Base-by-base conservation (phyloP, 92 coral and sea anemone species). In the Metridium senile region DNA sequence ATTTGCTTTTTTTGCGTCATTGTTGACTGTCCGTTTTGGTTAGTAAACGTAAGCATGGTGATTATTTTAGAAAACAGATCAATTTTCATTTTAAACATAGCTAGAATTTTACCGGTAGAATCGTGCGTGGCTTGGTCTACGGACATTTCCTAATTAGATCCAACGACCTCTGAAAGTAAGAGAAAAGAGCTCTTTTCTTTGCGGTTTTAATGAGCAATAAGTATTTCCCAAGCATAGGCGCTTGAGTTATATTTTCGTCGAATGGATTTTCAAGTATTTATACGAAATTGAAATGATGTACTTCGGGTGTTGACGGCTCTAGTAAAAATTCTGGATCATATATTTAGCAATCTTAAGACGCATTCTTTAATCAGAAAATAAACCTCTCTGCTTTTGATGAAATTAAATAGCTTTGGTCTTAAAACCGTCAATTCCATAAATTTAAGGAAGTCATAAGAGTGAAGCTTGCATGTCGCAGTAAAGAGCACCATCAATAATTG, bases 1-100 rank as follows among this genome's bases (percentile, higher is more conserved):
- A 88, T 92, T 88, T 85, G 89, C 82, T 64, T 81, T 62, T 84
- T 85, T 71, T 4, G 13, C 75, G 71, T 49, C 83, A 66, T 54
- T 86, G 68, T 58, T 32, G 66, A 73, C 78, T 18, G 69, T 63
- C n/a, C 78, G 57, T 73, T 73, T 73, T 57, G 53, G 54, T 57
- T 49, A 26, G 75, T 22, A 27, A 47, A 49, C 54, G 58, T 30
- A 70, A 70, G 58, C 75, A 26, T 19, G 9, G 49, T 57, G 58
- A 23, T 59, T 59, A 47, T 57, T 73, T 30, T 33, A 54, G 68
- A 0, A 73, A 57, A 73, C 67, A 73, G 66, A 73, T 73, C 64
- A 58, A 6, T 35, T 73, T 62, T 73, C 78, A 73, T 73, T 22
- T 39, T 58, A 26, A 58, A 30, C 78, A 73, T 73, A 73, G 54